A percentile compares a stretch with the other conserved stretches of the same genome.
Conservation (phyloP, 1,140 invertebrate genomes). For the Calephelis nemesis region DNA sequence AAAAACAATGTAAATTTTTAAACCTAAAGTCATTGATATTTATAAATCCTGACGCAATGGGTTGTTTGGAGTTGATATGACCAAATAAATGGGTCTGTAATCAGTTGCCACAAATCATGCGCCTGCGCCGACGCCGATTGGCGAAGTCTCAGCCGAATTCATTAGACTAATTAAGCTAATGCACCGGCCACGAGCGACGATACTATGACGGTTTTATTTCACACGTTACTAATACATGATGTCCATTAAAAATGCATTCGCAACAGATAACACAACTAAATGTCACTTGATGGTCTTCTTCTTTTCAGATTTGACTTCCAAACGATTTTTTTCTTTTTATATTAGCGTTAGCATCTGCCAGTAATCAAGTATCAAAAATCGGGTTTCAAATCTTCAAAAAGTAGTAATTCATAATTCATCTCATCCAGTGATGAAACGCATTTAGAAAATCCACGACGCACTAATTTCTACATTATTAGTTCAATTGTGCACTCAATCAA, state of each 20-base stretch:
- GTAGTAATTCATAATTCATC: no score
- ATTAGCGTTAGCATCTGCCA: no score
- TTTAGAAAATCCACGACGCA: no score
- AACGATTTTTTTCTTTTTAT: no score
- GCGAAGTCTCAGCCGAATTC: background rate
- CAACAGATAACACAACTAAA: background rate
- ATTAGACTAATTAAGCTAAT: slow-evolving; percentile 10
- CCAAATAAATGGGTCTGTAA: background rate
- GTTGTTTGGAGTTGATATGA: slow-evolving; percentile 1
- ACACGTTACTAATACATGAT: background rate
- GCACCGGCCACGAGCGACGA: background rate
- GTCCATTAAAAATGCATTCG: background rate
- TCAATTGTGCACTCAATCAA: no score
- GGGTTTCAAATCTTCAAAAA: no score
- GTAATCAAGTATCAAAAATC: no score
- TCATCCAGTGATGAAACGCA: no score
- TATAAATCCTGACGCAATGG: slow-evolving; percentile 3
- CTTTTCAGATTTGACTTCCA: no score
- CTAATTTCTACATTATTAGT: no score
- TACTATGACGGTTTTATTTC: background rate
- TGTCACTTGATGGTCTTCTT: background rate
- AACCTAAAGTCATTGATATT: slow-evolving; percentile 4
- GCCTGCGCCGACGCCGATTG: background rate
- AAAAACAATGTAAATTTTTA: no score
- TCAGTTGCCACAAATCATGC: background rate